A percentile compares a stretch with the other conserved stretches of the same genome.
phyloP scores from a whole-genome alignment of 2,888 invertebrate genomes.

The Sialis fuliginosa region DNA sequence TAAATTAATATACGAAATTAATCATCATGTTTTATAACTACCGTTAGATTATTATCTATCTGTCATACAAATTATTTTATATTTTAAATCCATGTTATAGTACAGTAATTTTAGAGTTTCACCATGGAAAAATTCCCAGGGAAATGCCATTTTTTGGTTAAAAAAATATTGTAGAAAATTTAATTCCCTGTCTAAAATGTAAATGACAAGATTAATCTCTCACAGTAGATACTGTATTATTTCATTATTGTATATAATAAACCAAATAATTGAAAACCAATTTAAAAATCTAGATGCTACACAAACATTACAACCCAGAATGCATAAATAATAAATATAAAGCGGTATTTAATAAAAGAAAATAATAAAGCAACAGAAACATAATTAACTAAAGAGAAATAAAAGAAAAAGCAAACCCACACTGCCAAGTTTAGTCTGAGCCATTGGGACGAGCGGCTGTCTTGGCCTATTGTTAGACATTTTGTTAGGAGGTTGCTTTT shows the following conservation, averaged over 20 bases:
- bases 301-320: neutral
- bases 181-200: neutral
- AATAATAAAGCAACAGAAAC: constrained; percentile 2
- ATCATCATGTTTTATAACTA: no score
- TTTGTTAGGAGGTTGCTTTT: constrained; percentile 6
- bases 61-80: no score
- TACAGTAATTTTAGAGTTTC: no score
- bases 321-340: neutral
- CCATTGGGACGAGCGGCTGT: neutral
- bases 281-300: neutral
- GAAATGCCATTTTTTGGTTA: neutral
- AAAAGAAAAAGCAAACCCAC: constrained; percentile 6
- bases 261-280: neutral
- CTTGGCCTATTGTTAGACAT: constrained; percentile 2
- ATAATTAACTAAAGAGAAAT: constrained; percentile 3
- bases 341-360: neutral
- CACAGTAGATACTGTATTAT: neutral
- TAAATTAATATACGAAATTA: no score
- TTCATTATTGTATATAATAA: neutral
- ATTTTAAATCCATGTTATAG: no score
- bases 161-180: neutral
- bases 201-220: neutral
- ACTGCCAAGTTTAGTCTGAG: constrained; percentile 5
- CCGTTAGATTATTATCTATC: no score
- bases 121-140: no score